Evolutionary conservation across 2,113 vertebrate genomes (phyloP), one percentile per base, ranked within the genome.

Genomic region (Eira barbara): DNA sequence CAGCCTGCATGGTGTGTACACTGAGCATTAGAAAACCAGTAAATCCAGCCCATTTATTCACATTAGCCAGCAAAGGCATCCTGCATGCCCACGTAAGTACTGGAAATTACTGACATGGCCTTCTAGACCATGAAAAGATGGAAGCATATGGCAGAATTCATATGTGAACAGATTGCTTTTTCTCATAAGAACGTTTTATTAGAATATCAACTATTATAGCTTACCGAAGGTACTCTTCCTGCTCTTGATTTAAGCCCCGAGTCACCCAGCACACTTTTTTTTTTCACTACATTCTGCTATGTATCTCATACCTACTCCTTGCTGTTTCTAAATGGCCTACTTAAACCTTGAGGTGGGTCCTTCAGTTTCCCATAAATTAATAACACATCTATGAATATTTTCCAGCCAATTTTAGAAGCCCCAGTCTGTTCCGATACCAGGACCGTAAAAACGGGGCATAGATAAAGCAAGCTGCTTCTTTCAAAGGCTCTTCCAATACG

Each of bases 331-430:
- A 99, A 98, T 98, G 98, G 97, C 97, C 98, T 97, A 74, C 98
- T 98, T 98, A 99, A 98, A 94, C 98, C 98, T 98, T 89, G 86
- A 97, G 98, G 98, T 98, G 97, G 97, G 88, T 91, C 97, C 98
- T 98, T 98, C 98, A 82, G 97, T 97, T 98, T 98, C 98, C 98
- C 98, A 98, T 99, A 98, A 99, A 99, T 99, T 98, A 99, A 98
- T 98, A 99, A 98, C 97, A 95, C 91, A 74, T 87, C 95, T 97
- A 82, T 97, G 98, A 98, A 98, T 99, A 98, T 98, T 98, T 98
- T 97, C 95, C 93, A 94, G 89, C 94, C 92, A 61, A 52, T 97
- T 97, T 98, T 93, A 97, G 97, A 97, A 98, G 97, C 96, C 94
- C 97, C 95, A 97, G 93, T 97, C 97, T 96, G 85, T 97, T 98